Conservation (phyloP, 2,113 vertebrate species). For the Macaca fascicularis region DNA sequence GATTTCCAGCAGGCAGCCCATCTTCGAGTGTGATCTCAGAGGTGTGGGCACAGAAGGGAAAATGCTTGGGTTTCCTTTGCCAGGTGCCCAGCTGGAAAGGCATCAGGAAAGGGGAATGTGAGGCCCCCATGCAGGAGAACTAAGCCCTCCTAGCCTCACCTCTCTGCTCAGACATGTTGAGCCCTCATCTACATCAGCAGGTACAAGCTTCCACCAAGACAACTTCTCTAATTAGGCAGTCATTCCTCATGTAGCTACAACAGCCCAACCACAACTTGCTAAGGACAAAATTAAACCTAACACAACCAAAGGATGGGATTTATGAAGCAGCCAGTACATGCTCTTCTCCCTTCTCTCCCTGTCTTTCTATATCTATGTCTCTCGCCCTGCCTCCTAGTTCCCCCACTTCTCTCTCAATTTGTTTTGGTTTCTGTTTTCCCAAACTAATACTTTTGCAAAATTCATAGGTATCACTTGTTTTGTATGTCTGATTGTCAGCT, state of each 20-base stretch:
- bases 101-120: background rate
- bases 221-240: constrained; percentile 19
- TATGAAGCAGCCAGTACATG: background rate
- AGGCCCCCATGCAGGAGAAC: background rate
- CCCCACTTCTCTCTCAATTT: background rate
- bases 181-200: background rate
- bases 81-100: constrained; percentile 33
- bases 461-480: background rate
- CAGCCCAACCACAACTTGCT: background rate
- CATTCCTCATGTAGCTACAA: background rate
- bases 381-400: background rate
- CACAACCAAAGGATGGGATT: background rate
- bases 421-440: background rate
- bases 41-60: background rate
- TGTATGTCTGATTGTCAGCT: background rate
- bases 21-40: constrained; percentile 18
- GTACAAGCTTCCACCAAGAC: background rate
- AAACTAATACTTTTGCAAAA: background rate
- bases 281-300: background rate
- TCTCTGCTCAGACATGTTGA: background rate
- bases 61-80: background rate
- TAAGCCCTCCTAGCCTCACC: background rate
- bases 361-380: background rate
- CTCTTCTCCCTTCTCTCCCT: background rate
- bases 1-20: constrained; percentile 38